Conservation (phyloP, 2,113 vertebrate species). For the Chlorodrepanis virens region DNA sequence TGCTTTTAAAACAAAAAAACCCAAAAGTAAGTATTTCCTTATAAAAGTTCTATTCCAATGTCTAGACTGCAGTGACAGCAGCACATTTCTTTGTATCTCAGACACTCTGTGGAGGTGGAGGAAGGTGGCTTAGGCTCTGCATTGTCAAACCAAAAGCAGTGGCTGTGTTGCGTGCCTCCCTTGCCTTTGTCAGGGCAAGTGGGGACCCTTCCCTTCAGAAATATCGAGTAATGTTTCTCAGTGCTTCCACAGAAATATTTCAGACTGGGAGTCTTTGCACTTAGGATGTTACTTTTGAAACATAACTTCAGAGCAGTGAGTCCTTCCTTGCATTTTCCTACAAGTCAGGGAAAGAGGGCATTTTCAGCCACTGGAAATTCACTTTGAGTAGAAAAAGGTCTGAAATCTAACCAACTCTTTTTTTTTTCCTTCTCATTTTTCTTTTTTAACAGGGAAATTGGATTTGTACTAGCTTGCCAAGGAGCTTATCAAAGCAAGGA, state of each 20-base stretch:
- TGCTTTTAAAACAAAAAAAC: not conserved
- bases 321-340: not conserved
- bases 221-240: not conserved
- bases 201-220: not conserved
- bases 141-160: not conserved
- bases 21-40: not conserved
- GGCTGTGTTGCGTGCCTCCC: not conserved
- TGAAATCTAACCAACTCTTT: not conserved
- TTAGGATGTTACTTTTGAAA: not conserved
- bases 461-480: not conserved
- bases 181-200: not conserved
- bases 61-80: not conserved
- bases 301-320: not conserved
- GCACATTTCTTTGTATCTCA: not conserved
- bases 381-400: not conserved
- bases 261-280: not conserved
- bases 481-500: not conserved
- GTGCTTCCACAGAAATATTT: not conserved
- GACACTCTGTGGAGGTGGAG: not conserved
- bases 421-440: not conserved
- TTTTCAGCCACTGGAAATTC: not conserved
- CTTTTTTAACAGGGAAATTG: not conserved
- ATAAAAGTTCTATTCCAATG: not conserved
- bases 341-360: not conserved
- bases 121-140: not conserved